Evolutionary conservation across 2,797 vertebrate species (phyloP).

Genomic region (Trachurus trachurus): DNA sequence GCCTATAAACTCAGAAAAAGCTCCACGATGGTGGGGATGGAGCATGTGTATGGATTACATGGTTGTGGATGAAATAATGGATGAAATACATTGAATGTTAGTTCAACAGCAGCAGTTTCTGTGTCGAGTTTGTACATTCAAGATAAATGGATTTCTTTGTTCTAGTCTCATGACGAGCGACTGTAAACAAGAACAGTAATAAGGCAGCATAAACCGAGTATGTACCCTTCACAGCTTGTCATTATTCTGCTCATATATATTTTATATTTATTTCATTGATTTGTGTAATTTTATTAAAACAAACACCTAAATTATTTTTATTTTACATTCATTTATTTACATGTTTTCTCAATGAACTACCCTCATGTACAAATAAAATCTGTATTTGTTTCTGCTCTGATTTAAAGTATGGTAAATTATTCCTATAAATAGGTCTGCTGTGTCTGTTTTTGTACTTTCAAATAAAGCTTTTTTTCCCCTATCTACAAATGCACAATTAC

Average conservation of each 20-base stretch:
- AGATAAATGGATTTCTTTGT: conserved; percentile 56
- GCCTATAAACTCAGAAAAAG: conserved; percentile 44
- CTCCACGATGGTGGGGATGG: conserved; percentile 21
- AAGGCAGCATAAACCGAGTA: conserved; percentile 74
- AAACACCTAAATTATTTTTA: conserved; percentile 94
- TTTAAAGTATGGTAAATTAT: conserved; percentile 93
- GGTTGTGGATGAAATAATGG: conserved; percentile 54
- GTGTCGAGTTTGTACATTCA: conserved; percentile 56
- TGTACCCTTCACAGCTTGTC: conserved; percentile 73
- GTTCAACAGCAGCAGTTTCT: conserved; percentile 63
- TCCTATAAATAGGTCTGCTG: conserved; percentile 90
- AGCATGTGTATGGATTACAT: conserved; percentile 31
- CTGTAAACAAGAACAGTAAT: conserved; percentile 62
- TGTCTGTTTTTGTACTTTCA: conserved; percentile 93
- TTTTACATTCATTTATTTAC: conserved; percentile 85
- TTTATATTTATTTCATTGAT: conserved; percentile 97
- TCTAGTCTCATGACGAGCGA: conserved; percentile 52
- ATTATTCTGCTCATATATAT: conserved; percentile 80
- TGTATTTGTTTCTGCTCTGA: conserved; percentile 86
- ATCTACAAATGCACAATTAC: conserved; percentile 41
- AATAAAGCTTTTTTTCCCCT: conserved; percentile 88
- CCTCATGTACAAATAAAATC: conserved; percentile 86
- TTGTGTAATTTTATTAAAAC: conserved; percentile 87
- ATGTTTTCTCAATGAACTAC: conserved; percentile 88
- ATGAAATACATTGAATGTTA: conserved; percentile 52